phyloP scores from a whole-genome alignment of 2,888 invertebrate species.

The Diabrotica balteata region DNA sequence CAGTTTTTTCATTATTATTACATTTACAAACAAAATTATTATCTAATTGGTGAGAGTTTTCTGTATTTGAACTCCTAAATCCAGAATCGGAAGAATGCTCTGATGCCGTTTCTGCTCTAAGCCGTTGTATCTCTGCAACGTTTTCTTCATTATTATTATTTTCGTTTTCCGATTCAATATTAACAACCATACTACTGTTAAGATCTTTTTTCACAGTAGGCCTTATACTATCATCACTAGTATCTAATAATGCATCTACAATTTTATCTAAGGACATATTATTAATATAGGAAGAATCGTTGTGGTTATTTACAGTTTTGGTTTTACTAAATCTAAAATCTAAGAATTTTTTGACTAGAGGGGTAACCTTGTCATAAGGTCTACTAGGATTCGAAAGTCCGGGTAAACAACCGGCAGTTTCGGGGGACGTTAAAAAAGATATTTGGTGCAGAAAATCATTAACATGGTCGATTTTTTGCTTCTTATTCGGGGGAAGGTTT shows the following conservation, averaged over 20 bases:
- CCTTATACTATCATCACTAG: slow-evolving; percentile 62
- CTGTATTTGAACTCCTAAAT: slow-evolving; percentile 53
- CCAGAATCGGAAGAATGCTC: slow-evolving; percentile 56
- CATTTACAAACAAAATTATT: slow-evolving; percentile 54
- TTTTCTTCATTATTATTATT: slow-evolving; percentile 54
- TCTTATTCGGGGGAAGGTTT: slow-evolving; percentile 46
- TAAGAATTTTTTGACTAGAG: slow-evolving; percentile 67
- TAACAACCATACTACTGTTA: slow-evolving; percentile 43
- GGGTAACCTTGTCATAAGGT: slow-evolving; percentile 62
- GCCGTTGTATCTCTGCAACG: slow-evolving; percentile 43
- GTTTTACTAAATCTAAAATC: slow-evolving; percentile 65
- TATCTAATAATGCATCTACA: slow-evolving; percentile 70
- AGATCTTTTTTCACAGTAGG: slow-evolving; percentile 44
- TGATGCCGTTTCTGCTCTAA: slow-evolving; percentile 32
- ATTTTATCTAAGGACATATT: slow-evolving; percentile 67
- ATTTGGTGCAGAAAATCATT: slow-evolving; percentile 56
- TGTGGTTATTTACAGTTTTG: slow-evolving; percentile 52
- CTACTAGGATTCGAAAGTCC: slow-evolving; percentile 32
- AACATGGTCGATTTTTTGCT: slow-evolving; percentile 57
- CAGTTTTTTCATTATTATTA: slow-evolving; percentile 51
- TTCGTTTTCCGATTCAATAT: slow-evolving; percentile 44
- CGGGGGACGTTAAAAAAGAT: slow-evolving; percentile 49
- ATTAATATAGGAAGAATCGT: slow-evolving; percentile 64
- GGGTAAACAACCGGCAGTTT: slow-evolving; percentile 39
- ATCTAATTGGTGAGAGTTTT: slow-evolving; percentile 51